Percentiles rank a stretch among this genome's conserved stretches.
These are phyloP conservation scores for Cyprinodon variegatus DNA, from an alignment of 2,113 vertebrate genomes.

Conservation along the genomic window DNA sequence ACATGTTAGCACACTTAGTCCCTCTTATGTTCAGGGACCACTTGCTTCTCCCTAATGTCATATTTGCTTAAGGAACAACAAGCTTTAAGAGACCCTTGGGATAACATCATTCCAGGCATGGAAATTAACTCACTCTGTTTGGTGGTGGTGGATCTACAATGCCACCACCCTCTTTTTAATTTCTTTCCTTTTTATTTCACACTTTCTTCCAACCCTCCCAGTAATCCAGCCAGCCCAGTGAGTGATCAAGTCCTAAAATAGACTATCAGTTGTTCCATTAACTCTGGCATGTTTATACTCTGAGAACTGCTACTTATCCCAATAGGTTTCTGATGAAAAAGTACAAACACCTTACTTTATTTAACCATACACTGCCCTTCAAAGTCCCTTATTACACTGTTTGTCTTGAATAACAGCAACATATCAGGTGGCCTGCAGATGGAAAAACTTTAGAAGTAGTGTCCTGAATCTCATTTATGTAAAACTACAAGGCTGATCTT, in stretches of 20 bases:
- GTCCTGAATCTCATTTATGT: conserved; percentile 32
- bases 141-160: conserved; percentile 27
- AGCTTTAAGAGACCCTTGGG: conserved; percentile 48
- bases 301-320: conserved; percentile 77
- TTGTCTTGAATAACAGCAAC: conserved; percentile 33
- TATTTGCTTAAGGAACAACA: conserved; percentile 41
- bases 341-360: conserved; percentile 49
- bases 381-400: conserved; percentile 30
- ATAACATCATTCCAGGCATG: conserved; percentile 68
- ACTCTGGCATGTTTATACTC: conserved; percentile 79
- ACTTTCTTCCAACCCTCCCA: background rate
- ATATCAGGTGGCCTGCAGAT: conserved; percentile 46
- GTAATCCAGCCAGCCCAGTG: conserved; percentile 9
- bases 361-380: conserved; percentile 52
- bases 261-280: conserved; percentile 82
- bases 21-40: conserved; percentile 4
- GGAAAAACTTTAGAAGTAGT: conserved; percentile 22
- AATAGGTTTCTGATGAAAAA: conserved; percentile 78
- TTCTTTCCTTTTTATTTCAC: background rate
- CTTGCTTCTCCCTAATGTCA: background rate
- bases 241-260: conserved; percentile 73
- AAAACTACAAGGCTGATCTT: conserved; percentile 3
- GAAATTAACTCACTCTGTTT: conserved; percentile 59
- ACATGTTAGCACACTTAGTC: conserved; percentile 16
- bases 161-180: background rate